Evolutionary conservation across 2,113 vertebrate genomes (phyloP).

Genomic region (Amphilophus citrinellus): DNA sequence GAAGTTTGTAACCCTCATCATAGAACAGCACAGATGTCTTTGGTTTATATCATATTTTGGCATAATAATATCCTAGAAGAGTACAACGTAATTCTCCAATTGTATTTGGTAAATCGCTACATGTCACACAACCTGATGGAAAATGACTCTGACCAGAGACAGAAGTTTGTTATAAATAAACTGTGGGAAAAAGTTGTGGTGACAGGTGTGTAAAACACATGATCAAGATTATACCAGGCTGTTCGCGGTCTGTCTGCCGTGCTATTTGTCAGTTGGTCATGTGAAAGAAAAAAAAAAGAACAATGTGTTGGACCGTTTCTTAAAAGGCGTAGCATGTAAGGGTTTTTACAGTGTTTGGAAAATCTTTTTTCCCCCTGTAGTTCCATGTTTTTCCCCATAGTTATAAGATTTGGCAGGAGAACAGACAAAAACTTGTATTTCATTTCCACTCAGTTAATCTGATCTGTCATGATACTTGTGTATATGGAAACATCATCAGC

Average conservation of each 20-base stretch:
- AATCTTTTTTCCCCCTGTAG: not conserved
- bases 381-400: not conserved
- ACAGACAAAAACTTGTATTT: not conserved
- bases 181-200: not conserved
- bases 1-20: constrained; percentile 27
- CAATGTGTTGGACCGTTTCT: not conserved
- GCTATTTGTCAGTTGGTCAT: not conserved
- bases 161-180: not conserved
- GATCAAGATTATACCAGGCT: not conserved
- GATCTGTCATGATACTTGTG: not conserved
- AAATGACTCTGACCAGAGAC: not conserved
- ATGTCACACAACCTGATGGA: not conserved
- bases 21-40: not conserved
- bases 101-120: not conserved
- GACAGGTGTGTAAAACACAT: not conserved
- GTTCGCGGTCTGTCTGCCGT: not conserved
- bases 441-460: constrained; percentile 11
- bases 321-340: not conserved
- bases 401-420: not conserved
- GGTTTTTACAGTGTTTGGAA: not conserved
- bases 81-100: not conserved
- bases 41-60: not conserved
- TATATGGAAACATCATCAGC: constrained; percentile 1
- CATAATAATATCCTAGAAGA: not conserved
- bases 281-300: not conserved